These are phyloP conservation scores for Echinops telfairi DNA, from an alignment of 2,113 vertebrate species.

Conservation along the genomic window DNA sequence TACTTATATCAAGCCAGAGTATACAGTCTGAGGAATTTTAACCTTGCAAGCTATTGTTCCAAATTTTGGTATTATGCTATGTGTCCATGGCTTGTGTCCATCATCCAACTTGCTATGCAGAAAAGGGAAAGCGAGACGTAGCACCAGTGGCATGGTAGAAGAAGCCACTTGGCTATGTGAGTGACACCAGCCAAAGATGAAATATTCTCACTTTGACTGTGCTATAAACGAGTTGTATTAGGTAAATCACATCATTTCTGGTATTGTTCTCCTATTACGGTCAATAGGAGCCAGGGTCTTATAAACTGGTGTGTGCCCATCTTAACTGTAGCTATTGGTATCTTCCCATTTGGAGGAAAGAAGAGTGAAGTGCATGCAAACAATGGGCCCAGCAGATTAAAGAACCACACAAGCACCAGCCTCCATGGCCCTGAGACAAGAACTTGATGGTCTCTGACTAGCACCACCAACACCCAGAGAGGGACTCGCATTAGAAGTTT, in stretches of 20 bases:
- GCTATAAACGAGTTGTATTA: background rate
- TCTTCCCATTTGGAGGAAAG: too few relatives aligned
- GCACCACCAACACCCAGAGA: too few relatives aligned
- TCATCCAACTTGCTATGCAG: background rate
- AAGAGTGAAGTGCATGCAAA: too few relatives aligned
- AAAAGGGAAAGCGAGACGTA: background rate
- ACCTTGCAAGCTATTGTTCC: background rate
- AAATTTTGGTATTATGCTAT: background rate
- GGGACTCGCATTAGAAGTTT: too few relatives aligned
- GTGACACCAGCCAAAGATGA: background rate
- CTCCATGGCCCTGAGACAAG: too few relatives aligned
- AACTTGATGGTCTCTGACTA: too few relatives aligned
- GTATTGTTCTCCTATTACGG: too few relatives aligned
- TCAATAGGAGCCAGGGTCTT: too few relatives aligned
- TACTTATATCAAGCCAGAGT: background rate
- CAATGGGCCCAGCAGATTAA: too few relatives aligned
- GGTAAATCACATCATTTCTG: background rate
- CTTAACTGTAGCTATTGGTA: too few relatives aligned
- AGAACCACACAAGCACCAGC: too few relatives aligned
- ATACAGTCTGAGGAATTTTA: slow-evolving; percentile 18
- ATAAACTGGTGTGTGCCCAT: too few relatives aligned
- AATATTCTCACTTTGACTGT: background rate
- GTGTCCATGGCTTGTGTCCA: background rate
- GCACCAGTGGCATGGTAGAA: background rate
- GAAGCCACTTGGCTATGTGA: background rate